phyloP scores from a whole-genome alignment of 2,888 invertebrate species.

The Zele albiditarsus region DNA sequence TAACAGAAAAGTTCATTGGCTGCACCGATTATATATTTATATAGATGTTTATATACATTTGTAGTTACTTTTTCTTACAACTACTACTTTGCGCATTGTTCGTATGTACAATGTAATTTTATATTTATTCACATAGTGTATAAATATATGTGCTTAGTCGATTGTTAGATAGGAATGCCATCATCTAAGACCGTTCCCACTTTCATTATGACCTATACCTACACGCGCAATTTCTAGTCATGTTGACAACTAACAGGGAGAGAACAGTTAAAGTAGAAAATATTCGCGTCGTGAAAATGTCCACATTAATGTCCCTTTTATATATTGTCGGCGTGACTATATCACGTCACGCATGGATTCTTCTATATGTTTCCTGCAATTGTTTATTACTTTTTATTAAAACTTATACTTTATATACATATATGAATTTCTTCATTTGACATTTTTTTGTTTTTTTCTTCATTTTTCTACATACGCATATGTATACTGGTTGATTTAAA shows the following conservation, averaged over 20 bases:
- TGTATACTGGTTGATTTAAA: background rate
- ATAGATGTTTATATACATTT: background rate
- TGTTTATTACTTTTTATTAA: background rate
- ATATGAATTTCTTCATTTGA: constrained; percentile 7
- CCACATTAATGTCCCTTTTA: constrained; percentile 8
- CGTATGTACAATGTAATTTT: background rate
- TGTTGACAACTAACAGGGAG: constrained; percentile 3
- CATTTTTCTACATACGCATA: background rate
- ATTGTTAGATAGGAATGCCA: constrained; percentile 51
- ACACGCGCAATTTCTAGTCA: constrained; percentile 37
- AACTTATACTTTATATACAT: background rate
- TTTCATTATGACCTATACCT: constrained; percentile 37
- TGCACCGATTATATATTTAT: background rate
- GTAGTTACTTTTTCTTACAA: background rate
- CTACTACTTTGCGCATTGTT: background rate
- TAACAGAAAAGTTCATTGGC: background rate
- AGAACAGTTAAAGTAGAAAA: constrained; percentile 7
- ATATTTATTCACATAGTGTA: background rate
- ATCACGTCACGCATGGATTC: background rate
- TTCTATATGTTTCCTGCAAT: background rate
- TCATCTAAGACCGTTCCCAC: constrained; percentile 36
- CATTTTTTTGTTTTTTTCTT: background rate
- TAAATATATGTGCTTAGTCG: constrained; percentile 37
- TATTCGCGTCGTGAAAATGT: constrained; percentile 9
- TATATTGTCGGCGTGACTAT: constrained; percentile 8